Percentiles rank a stretch among this genome's conserved stretches.
phyloP scores from a whole-genome alignment of 2,797 vertebrate genomes.

The Anableps anableps region DNA sequence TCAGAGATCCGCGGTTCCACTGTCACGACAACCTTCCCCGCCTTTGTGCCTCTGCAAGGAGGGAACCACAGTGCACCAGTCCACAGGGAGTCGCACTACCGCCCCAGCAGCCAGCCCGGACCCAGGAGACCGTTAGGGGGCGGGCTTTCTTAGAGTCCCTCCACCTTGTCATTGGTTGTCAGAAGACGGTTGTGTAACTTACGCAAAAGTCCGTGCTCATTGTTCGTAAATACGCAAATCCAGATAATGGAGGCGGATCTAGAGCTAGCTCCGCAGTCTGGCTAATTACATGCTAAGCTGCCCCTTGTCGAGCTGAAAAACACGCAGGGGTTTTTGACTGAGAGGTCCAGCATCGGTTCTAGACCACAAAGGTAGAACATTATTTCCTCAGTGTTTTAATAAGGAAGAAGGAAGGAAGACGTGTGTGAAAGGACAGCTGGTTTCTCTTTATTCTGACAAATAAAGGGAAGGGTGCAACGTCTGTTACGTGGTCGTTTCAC shows the following conservation, averaged over 20 bases:
- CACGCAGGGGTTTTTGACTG: not conserved
- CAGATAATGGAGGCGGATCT: conserved; percentile 36
- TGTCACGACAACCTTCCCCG: not conserved
- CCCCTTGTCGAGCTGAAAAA: not conserved
- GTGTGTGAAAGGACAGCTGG: conserved; percentile 16
- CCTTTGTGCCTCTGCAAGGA: conserved; percentile 17
- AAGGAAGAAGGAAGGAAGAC: conserved; percentile 26
- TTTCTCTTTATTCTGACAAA: not conserved
- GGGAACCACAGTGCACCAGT: conserved; percentile 33
- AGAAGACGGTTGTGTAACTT: conserved; percentile 39
- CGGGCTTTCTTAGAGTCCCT: conserved; percentile 44
- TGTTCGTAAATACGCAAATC: conserved; percentile 66
- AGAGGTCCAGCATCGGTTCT: not conserved
- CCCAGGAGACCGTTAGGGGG: conserved; percentile 52
- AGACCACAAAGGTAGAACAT: not conserved
- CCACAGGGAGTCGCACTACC: conserved; percentile 55
- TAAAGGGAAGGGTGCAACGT: not conserved
- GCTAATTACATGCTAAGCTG: not conserved
- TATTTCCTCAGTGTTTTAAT: not conserved
- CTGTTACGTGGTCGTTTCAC: not conserved
- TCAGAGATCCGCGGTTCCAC: not conserved
- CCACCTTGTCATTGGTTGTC: conserved; percentile 64
- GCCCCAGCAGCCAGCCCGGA: conserved; percentile 23
- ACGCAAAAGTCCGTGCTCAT: conserved; percentile 45
- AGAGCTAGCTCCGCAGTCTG: not conserved